Base-by-base conservation (phyloP, 2,888 invertebrate species). In the Caenorhabditis japonica region DNA sequence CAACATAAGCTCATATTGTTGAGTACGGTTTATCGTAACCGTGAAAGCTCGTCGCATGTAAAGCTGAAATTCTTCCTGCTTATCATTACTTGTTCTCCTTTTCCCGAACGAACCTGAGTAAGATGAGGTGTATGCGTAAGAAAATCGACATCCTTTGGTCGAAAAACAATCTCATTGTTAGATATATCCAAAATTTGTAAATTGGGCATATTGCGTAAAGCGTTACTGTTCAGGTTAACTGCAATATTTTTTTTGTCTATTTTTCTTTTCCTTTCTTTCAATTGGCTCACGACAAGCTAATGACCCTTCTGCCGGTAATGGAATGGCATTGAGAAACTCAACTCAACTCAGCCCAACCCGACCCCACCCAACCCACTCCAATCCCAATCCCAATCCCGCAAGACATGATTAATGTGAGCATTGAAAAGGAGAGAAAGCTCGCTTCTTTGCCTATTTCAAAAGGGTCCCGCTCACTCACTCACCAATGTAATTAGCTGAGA, bases 401-500 rank as follows among this genome's bases (percentile, higher is more conserved):
- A 13, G 59, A 53, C 53, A 46, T 69, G 49, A 69, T 60, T 69
- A 47, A 53, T 58, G 49, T 38, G 19, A n/a, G 15, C 15, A 36
- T 41, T 41, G 47, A 19, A 30, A 30, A 30, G 30, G 30, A 10
- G 30, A 30, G 30, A 7, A 30, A 10, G n/a, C 12, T 21, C 36
- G 10, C 19, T 19, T 4, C 7, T 17, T 13, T 23, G 23, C 39
- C 52, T 52, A 52, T 52, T 61, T 61, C n/a, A 47, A 55, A 38
- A 27, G 47, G 33, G 23, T 39, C 47, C 17, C 39, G 38, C 38
- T 15, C 7, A 3, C 15, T 19, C 13, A 38, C 70, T 43, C 47
- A 77, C 77, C 85, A 52, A 87, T 87, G 70, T 87, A 85, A 70
- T 87, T 87, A 53, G 87, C 85, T 23, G 85, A 85, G 33, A 87